A percentile compares a stretch with the other conserved stretches of the same genome.
These are phyloP conservation scores for Stegastes partitus DNA, from an alignment of 2,113 vertebrate species.

Conservation along the genomic window DNA sequence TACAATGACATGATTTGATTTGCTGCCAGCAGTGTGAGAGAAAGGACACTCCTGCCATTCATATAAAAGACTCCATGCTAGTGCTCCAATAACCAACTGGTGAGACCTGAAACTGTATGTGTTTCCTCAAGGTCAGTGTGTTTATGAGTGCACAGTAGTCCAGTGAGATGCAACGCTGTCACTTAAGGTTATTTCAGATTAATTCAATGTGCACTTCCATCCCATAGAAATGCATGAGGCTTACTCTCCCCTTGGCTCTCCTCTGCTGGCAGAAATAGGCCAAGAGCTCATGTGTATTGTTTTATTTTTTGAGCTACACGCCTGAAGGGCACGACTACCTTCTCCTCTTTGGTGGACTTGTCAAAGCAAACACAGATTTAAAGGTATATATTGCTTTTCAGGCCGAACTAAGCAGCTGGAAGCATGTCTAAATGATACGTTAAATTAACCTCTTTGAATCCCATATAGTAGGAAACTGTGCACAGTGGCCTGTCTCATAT, in stretches of 20 bases:
- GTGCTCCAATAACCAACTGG: slow-evolving; percentile 9
- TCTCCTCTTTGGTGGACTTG: slow-evolving; percentile 9
- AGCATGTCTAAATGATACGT: background rate
- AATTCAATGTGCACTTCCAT: slow-evolving; percentile 17
- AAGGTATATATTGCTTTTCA: slow-evolving; percentile 1
- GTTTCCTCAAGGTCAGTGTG: slow-evolving; percentile 56
- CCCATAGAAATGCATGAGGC: background rate
- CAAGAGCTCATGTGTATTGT: slow-evolving; percentile 20
- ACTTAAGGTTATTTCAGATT: slow-evolving; percentile 26
- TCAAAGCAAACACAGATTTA: slow-evolving; percentile 3
- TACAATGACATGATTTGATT: background rate
- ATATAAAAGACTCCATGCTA: background rate
- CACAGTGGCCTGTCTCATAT: slow-evolving; percentile 35
- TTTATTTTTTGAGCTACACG: slow-evolving; percentile 11
- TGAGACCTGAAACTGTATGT: slow-evolving; percentile 8
- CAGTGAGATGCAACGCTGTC: slow-evolving; percentile 28
- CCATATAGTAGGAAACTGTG: slow-evolving; percentile 3
- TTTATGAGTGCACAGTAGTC: background rate
- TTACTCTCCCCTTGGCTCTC: slow-evolving; percentile 6
- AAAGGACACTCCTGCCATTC: background rate
- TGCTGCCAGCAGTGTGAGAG: background rate
- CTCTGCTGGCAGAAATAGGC: slow-evolving; percentile 29
- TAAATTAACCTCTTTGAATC: slow-evolving; percentile 14
- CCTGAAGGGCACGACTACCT: slow-evolving; percentile 22
- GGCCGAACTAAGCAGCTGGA: slow-evolving; percentile 2